Conservation (phyloP, 1,140 invertebrate species). For the Heliconius congener region DNA sequence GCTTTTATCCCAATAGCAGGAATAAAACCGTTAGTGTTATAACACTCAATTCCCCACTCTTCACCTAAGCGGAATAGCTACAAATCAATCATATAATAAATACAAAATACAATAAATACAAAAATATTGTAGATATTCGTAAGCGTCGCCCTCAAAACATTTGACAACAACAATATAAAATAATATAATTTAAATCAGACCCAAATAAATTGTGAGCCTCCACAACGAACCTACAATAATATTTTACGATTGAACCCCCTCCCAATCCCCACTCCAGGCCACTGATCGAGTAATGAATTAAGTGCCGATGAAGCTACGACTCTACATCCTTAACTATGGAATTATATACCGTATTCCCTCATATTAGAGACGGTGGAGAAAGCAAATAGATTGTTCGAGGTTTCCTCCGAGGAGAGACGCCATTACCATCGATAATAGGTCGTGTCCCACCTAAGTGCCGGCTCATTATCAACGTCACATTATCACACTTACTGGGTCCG, state of each 20-base stretch:
- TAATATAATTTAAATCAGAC: slow-evolving; percentile 24
- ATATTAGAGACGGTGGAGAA: slow-evolving; percentile 18
- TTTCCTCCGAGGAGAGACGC: slow-evolving; percentile 42
- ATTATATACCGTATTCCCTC: not conserved
- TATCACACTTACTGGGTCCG: slow-evolving; percentile 27
- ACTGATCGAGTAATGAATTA: slow-evolving; percentile 65
- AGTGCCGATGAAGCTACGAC: slow-evolving; percentile 36
- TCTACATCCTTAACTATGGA: not conserved
- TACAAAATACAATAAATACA: not conserved
- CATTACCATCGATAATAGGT: slow-evolving; percentile 71
- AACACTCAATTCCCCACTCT: too few species aligned
- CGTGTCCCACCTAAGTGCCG: slow-evolving; percentile 45
- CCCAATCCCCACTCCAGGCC: slow-evolving; percentile 39
- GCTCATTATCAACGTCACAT: slow-evolving; percentile 52
- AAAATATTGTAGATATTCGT: not conserved
- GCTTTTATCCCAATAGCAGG: too few species aligned
- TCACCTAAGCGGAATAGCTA: too few species aligned
- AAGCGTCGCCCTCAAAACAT: not conserved
- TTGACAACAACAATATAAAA: not conserved
- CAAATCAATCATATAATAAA: not conserved
- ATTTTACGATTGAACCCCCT: slow-evolving; percentile 52
- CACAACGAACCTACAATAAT: slow-evolving; percentile 46
- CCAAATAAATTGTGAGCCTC: slow-evolving; percentile 39
- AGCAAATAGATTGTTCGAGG: slow-evolving; percentile 19
- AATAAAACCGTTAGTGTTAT: not conserved